Evolutionary conservation across 2,113 vertebrate species (phyloP), one percentile per base, ranked within the genome.

Genomic region (Gobius niger): DNA sequence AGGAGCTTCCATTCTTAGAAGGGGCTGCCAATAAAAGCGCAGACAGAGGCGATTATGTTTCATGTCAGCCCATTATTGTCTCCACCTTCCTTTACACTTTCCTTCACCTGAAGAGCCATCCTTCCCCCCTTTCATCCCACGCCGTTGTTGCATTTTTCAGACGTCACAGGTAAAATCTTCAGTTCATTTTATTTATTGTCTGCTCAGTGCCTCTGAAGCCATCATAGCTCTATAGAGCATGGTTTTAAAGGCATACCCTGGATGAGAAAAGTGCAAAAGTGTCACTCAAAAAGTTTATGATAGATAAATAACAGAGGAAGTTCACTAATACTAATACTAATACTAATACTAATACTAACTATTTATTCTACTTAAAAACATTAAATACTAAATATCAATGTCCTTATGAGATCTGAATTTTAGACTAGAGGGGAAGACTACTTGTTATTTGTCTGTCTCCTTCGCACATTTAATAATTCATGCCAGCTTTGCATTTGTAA

Each of bases 21-120:
- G 82, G 77, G 81, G 80, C 86, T 91, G 90, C 90, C 92, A 93
- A 92, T 91, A 90, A 87, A 87, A 90, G 90, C 72, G 67, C 85
- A 89, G 87, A 85, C 86, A 88, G 88, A 84, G 86, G 81, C 87
- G 81, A 91, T 92, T 91, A 91, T 82, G 84, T 82, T 86, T 89
- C 88, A 89, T 87, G 82, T 88, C 85, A 85, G 78, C 80, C 81
- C 72, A 86, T 90, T 87, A 86, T 85, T 89, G 84, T 82, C 61
- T 83, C 56, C 70, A 77, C 74, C 81, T 70, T 80, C 72, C 51
- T 77, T 70, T 52, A 75, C 61, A 82, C 46, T 73, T 85, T 68
- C 69, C 66, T 70, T 70, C 18, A 78, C 65, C 75, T 72, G 53
- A 15, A 82, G 69, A 85, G 68, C 50, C 63, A 56, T 67, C 47